Percentiles rank a stretch among this genome's conserved stretches.
Conservation (phyloP, 2,888 invertebrate species). For the Cryptus viduatorius region DNA sequence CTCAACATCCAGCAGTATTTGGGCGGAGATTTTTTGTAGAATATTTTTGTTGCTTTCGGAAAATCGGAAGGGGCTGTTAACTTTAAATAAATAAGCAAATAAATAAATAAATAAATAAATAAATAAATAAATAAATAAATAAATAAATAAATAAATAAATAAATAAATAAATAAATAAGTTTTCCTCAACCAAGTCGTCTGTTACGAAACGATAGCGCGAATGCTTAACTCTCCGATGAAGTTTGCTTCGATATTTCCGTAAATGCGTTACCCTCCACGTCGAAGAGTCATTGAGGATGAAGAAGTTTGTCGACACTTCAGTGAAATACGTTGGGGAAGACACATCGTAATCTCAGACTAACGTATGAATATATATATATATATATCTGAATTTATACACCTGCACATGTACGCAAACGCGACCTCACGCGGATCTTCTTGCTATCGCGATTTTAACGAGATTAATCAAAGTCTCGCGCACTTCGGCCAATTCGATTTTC, state of each 20-base stretch:
- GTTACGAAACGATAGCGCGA: constrained; percentile 41
- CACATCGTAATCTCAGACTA: neutral
- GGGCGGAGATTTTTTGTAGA: no score
- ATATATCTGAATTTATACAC: constrained; percentile 4
- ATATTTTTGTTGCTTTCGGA: no score
- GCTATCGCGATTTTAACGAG: constrained; percentile 55
- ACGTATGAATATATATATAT: constrained; percentile 2
- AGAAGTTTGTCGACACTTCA: constrained; percentile 4
- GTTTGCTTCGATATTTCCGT: constrained; percentile 51
- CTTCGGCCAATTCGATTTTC: constrained; percentile 59
- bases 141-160: no score
- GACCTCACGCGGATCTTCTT: constrained; percentile 36
- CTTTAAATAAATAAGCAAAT: no score
- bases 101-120: constrained; percentile 16
- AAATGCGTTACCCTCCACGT: constrained; percentile 57
- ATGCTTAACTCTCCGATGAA: constrained; percentile 46
- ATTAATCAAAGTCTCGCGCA: constrained; percentile 60
- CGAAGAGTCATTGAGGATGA: constrained; percentile 25
- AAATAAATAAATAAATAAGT: constrained; percentile 20
- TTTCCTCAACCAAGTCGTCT: constrained; percentile 6
- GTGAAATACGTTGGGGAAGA: neutral
- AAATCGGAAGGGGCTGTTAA: no score
- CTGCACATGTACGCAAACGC: constrained; percentile 1
- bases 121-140: no score
- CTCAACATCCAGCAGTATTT: neutral